Evolutionary conservation across 2,113 vertebrate species (phyloP).

Genomic region (Zosterops hypoxanthus): DNA sequence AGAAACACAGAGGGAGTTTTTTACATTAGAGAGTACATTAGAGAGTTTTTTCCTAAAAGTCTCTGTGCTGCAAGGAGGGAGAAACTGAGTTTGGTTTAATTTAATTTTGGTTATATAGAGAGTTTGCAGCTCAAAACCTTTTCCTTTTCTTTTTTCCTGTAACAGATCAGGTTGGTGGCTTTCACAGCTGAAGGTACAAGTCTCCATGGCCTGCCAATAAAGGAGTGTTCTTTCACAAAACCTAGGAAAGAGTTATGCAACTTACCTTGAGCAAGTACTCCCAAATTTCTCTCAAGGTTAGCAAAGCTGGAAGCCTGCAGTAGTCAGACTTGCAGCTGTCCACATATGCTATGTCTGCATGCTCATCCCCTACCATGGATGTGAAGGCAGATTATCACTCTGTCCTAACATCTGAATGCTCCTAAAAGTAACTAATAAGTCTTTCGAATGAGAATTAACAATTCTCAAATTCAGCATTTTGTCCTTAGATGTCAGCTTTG

Average conservation of each 20-base stretch:
- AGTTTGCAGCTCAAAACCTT: not conserved
- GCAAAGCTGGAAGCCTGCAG: not conserved
- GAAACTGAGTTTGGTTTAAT: not conserved
- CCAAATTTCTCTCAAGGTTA: not conserved
- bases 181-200: not conserved
- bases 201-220: not conserved
- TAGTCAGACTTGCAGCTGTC: not conserved
- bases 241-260: fast-evolving
- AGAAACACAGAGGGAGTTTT: not conserved
- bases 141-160: not conserved
- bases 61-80: not conserved
- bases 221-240: not conserved
- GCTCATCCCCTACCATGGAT: not conserved
- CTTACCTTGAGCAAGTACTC: not conserved
- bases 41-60: not conserved
- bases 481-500: not conserved
- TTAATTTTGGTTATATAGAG: not conserved
- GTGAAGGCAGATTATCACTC: not conserved
- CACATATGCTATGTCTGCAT: too few relatives aligned
- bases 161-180: not conserved
- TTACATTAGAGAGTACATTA: not conserved
- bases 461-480: not conserved
- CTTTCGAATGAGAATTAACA: not conserved
- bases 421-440: not conserved
- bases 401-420: not conserved